Base-by-base conservation (phyloP, 2,888 invertebrate genomes). In the Scaptomyza caliginosa region DNA sequence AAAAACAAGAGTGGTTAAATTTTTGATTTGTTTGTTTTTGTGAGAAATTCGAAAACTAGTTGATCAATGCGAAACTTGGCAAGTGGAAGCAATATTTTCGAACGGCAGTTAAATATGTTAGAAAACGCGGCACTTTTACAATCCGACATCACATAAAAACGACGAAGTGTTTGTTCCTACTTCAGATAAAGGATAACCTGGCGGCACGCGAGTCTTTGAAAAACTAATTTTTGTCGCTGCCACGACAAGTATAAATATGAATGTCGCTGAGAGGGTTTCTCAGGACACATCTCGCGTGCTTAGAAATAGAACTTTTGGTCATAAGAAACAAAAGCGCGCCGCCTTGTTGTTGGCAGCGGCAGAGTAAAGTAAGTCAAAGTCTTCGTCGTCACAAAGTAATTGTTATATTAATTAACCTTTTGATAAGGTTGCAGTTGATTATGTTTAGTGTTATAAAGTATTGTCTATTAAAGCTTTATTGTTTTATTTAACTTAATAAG, bases 191-290 rank as follows among this genome's bases (percentile, higher is more conserved):
- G 52, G 69, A 83, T 73, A 82, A 85, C 83, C 67, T 90, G 74
- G 84, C 85, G 77, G 77, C 78, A 74, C 86, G 88, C 90, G 84
- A 84, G 90, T 83, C 89, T 87, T 88, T 88, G 90, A 85, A 88
- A 89, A 91, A 90, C 90, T 90, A 90, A 90, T 89, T 88, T 89
- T 89, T 74, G 76, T 78, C 82, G 77, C 75, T 74, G 83, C 76
- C 73, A 68, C 74, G 79, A 89, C 85, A 90, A 89, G 89, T 89
- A 90, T 90, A 90, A 90, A 90, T 90, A 90, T 89, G 84, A 73
- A 78, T 81, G 75, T 89, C 87, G 66, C 77, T 70, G 77, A 67
- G 77, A 68, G 65, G 73, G 85, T 78, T 81, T 32, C 32, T 76
- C 54, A 54, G 76, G 69, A 67, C 64, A 83, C 80, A 79, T 74